phyloP scores from a whole-genome alignment of 2,888 invertebrate genomes.

The Stenodera caucasica region DNA sequence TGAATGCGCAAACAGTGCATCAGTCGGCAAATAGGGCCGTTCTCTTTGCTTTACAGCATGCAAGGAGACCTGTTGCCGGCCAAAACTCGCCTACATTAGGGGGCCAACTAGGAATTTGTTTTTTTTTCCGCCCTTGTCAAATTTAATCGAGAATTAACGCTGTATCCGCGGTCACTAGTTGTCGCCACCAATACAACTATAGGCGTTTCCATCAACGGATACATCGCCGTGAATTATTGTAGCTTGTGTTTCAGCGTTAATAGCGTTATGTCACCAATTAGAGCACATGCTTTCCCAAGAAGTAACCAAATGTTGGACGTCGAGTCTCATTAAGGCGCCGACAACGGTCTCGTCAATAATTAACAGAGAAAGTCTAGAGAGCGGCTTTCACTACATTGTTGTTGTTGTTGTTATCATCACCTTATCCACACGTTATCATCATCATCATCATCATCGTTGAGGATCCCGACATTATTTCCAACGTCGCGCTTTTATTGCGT shows the following conservation, averaged over 20 bases:
- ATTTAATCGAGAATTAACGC: not conserved
- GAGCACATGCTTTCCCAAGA: constrained; percentile 46
- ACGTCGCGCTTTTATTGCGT: constrained; percentile 45
- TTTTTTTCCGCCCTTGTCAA: no score
- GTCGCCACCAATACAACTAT: constrained; percentile 13
- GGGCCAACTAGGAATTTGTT: no score
- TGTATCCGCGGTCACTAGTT: constrained; percentile 6
- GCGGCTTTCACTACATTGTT: constrained; percentile 16
- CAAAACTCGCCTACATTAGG: no score
- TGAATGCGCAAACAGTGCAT: constrained; percentile 50
- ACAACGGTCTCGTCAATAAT: constrained; percentile 45
- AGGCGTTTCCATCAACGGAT: constrained; percentile 27
- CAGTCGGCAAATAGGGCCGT: constrained; percentile 30
- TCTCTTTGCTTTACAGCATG: constrained; percentile 19
- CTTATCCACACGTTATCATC: not conserved
- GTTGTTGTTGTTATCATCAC: constrained; percentile 10
- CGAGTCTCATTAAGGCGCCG: constrained; percentile 41
- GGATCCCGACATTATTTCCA: constrained; percentile 25
- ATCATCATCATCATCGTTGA: constrained; percentile 6
- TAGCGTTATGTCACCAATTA: constrained; percentile 48
- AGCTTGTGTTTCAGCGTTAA: constrained; percentile 43
- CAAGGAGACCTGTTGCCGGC: constrained; percentile 27
- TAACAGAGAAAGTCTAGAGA: constrained; percentile 35
- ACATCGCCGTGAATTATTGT: constrained; percentile 40
- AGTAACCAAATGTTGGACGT: constrained; percentile 47